phyloP scores from a whole-genome alignment of 2,888 invertebrate genomes.

The Andricus curvator region DNA sequence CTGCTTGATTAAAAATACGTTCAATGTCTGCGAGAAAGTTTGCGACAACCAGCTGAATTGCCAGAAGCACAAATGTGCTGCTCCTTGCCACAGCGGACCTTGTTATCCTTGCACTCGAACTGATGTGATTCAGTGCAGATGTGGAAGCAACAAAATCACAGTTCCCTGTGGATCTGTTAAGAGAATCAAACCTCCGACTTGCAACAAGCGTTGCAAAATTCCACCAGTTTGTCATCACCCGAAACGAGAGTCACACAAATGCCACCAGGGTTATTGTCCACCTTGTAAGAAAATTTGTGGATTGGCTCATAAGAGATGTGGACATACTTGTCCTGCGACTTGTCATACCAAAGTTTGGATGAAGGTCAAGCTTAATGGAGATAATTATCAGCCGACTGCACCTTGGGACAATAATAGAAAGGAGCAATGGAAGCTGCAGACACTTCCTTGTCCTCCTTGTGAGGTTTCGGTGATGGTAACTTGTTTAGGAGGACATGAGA shows the following conservation, averaged over 20 bases:
- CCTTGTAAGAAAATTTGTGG: conserved; percentile 89
- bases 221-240: conserved; percentile 92
- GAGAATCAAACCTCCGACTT: conserved; percentile 88
- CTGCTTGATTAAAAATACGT: conserved; percentile 67
- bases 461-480: conserved; percentile 84
- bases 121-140: conserved; percentile 86
- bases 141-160: conserved; percentile 87
- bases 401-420: conserved; percentile 82
- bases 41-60: conserved; percentile 92
- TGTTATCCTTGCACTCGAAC: conserved; percentile 91
- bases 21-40: conserved; percentile 86
- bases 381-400: conserved; percentile 81
- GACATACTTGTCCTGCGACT: conserved; percentile 84
- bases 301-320: conserved; percentile 81
- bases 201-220: conserved; percentile 86
- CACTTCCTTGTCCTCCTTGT: conserved; percentile 86
- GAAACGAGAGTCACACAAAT: conserved; percentile 85
- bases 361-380: conserved; percentile 80
- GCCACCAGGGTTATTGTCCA: conserved; percentile 92
- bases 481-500: conserved; percentile 88
- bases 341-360: conserved; percentile 89
- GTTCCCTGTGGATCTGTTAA: conserved; percentile 93
- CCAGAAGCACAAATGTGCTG: conserved; percentile 91
- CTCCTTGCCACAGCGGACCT: conserved; percentile 89
- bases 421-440: conserved; percentile 77